Percentiles rank a stretch among this genome's conserved stretches.
These are phyloP conservation scores for Camptogramma bilineatum DNA, from an alignment of 2,888 invertebrate genomes.

Conservation along the genomic window DNA sequence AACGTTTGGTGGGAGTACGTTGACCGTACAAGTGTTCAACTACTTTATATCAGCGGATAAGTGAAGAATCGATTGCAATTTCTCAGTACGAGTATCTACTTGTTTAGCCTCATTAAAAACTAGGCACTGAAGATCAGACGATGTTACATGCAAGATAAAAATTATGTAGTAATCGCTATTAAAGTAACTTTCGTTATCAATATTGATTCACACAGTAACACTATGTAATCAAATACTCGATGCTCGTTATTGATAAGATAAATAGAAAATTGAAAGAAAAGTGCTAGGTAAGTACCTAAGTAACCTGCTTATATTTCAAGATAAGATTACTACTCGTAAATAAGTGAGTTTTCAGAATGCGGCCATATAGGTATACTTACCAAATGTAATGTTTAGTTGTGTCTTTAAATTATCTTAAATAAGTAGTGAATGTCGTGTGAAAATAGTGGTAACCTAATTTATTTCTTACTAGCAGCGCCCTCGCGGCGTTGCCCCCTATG, in stretches of 20 bases:
- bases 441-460: too few relatives aligned
- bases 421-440: too few relatives aligned
- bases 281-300: background rate
- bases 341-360: too few relatives aligned
- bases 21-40: background rate
- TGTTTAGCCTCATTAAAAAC: background rate
- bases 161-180: constrained; percentile 3
- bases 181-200: constrained; percentile 13
- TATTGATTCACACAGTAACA: constrained; percentile 1
- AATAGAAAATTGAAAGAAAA: background rate
- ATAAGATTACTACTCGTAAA: too few relatives aligned
- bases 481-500: too few relatives aligned
- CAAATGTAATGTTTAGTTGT: too few relatives aligned
- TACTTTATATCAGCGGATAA: background rate
- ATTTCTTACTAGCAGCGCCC: too few relatives aligned
- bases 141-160: constrained; percentile 12
- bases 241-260: constrained; percentile 5
- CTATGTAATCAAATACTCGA: background rate
- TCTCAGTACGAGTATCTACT: background rate
- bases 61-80: background rate
- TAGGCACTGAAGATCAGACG: background rate
- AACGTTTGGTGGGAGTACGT: background rate
- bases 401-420: too few relatives aligned
- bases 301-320: too few relatives aligned
- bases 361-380: too few relatives aligned